A percentile compares a stretch with the other conserved stretches of the same genome.
phyloP scores from a whole-genome alignment of 2,797 vertebrate species.

The Protonibea diacanthus region DNA sequence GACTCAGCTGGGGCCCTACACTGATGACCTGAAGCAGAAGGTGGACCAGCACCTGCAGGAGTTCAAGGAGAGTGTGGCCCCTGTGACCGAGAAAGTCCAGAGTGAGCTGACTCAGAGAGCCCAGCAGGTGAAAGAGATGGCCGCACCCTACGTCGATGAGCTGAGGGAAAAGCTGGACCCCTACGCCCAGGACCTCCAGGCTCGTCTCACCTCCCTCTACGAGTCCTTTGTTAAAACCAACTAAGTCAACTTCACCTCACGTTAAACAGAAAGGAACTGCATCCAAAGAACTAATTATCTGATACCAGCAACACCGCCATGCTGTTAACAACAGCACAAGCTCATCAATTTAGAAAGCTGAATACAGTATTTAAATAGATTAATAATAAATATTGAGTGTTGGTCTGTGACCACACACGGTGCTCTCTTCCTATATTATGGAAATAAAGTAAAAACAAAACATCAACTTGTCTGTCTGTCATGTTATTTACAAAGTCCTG shows the following conservation, averaged over 20 bases:
- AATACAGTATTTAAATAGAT: slow-evolving; percentile 29
- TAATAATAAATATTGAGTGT: slow-evolving; percentile 25
- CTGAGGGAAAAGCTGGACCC: slow-evolving; percentile 80
- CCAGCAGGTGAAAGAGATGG: slow-evolving; percentile 76
- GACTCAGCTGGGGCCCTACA: slow-evolving; percentile 79
- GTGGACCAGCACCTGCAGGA: slow-evolving; percentile 81
- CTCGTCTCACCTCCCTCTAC: slow-evolving; percentile 76
- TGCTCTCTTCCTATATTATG: slow-evolving; percentile 47
- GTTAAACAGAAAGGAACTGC: slow-evolving; percentile 32
- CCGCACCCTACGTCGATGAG: slow-evolving; percentile 83
- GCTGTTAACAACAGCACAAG: slow-evolving; percentile 20
- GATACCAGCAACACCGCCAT: not conserved
- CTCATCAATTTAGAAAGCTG: slow-evolving; percentile 2
- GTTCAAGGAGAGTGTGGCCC: slow-evolving; percentile 77
- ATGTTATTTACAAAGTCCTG: slow-evolving; percentile 7
- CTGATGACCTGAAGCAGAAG: slow-evolving; percentile 79
- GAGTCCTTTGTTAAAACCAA: slow-evolving; percentile 71
- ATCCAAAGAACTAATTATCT: slow-evolving; percentile 11
- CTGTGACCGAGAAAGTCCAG: slow-evolving; percentile 76
- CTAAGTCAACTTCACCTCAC: slow-evolving; percentile 58
- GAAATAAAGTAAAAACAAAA: slow-evolving; percentile 71
- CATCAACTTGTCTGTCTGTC: not conserved
- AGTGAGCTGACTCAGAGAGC: slow-evolving; percentile 73
- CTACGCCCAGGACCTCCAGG: slow-evolving; percentile 79
- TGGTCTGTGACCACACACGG: slow-evolving; percentile 54